A percentile compares a stretch with the other conserved stretches of the same genome.
These are phyloP conservation scores for Xyrauchen texanus DNA, from an alignment of 2,113 vertebrate species.

Conservation along the genomic window DNA sequence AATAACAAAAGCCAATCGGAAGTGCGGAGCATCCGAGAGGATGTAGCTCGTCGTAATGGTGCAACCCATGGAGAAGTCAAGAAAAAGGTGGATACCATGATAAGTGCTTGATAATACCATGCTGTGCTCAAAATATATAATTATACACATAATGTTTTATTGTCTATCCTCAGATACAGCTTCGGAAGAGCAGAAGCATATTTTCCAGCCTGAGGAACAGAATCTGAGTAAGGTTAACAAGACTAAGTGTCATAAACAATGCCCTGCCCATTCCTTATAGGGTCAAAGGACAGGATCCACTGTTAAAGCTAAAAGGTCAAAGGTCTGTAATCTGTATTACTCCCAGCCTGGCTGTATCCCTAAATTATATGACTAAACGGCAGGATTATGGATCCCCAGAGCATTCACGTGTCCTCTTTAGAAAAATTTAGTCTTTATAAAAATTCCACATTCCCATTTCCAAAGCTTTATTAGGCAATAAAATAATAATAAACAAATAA, in stretches of 20 bases:
- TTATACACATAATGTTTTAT: background rate
- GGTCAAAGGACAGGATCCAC: background rate
- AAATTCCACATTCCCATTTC: conserved; percentile 41
- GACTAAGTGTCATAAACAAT: background rate
- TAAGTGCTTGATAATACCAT: background rate
- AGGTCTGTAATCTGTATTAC: conserved; percentile 52
- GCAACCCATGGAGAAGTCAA: no score
- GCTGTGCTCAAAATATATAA: background rate
- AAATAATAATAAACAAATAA: no score
- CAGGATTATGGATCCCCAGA: conserved; percentile 27
- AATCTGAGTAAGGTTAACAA: conserved; percentile 8
- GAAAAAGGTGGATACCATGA: no score
- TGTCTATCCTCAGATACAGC: background rate
- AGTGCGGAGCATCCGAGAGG: no score
- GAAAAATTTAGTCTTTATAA: conserved; percentile 51
- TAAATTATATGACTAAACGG: background rate
- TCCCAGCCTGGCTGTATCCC: conserved; percentile 54
- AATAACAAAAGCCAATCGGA: no score
- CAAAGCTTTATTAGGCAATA: no score
- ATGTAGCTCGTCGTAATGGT: no score
- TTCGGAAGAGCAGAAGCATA: background rate
- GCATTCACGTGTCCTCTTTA: conserved; percentile 59
- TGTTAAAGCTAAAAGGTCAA: conserved; percentile 51
- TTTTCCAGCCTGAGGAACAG: no score
- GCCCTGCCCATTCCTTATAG: background rate